Evolutionary conservation across 2,888 invertebrate species (phyloP).

Genomic region (Allolobophora icterica): DNA sequence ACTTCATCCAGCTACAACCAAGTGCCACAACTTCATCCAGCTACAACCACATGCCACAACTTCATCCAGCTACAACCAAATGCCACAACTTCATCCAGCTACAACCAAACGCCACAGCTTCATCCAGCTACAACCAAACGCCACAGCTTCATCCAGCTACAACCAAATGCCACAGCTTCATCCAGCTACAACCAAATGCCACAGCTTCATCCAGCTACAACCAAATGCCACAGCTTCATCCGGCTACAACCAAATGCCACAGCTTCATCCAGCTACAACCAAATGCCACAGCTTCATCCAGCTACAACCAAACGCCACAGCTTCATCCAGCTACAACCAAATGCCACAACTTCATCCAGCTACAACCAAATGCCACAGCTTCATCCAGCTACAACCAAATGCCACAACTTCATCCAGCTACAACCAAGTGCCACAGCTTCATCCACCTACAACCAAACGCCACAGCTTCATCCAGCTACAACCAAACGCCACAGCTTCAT

Average conservation of each 20-base stretch:
- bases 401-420: not conserved
- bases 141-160: too few relatives aligned
- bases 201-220: not conserved
- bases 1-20: not conserved
- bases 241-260: too few relatives aligned
- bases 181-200: too few relatives aligned
- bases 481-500: too few relatives aligned
- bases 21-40: not conserved
- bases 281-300: not conserved
- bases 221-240: not conserved
- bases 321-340: not conserved
- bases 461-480: not conserved
- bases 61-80: not conserved
- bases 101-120: not conserved
- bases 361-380: not conserved
- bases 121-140: not conserved
- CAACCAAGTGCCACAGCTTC: not conserved
- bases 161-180: not conserved
- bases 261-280: not conserved
- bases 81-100: not conserved
- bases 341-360: too few relatives aligned
- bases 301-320: not conserved
- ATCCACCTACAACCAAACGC: not conserved
- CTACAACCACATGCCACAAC: not conserved
- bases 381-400: not conserved